phyloP scores from a whole-genome alignment of 1,140 invertebrate genomes.

The Venturia canescens region DNA sequence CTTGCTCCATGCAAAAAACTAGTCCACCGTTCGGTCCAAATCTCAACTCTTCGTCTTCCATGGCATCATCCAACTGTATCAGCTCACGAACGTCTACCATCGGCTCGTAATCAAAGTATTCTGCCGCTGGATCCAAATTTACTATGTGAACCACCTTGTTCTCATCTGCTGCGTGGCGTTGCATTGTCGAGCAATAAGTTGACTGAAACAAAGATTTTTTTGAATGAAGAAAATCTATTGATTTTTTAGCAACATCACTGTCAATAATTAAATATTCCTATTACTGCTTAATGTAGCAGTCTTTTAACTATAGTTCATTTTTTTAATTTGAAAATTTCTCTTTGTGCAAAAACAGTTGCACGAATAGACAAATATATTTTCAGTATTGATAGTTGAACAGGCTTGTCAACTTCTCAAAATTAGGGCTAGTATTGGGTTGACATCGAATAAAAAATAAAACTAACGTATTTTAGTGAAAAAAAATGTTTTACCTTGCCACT shows the following conservation, averaged over 20 bases:
- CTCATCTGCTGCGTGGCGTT: constrained; percentile 87
- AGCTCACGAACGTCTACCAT: constrained; percentile 94
- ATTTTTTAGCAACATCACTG: too few species aligned
- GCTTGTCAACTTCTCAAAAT: too few species aligned
- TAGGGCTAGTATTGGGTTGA: not conserved
- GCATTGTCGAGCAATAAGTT: constrained; percentile 95
- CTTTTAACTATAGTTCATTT: too few species aligned
- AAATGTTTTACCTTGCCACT: constrained; percentile 88
- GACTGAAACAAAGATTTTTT: constrained; percentile 85
- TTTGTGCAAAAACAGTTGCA: too few species aligned
- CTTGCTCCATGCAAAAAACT: constrained; percentile 97
- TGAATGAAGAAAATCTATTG: constrained; percentile 46
- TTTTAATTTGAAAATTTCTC: too few species aligned
- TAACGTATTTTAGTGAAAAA: constrained; percentile 35
- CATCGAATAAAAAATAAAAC: constrained; percentile 35
- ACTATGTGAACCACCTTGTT: constrained; percentile 90
- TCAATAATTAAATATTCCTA: too few species aligned
- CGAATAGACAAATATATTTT: too few species aligned
- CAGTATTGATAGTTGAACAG: too few species aligned
- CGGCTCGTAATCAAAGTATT: constrained; percentile 95
- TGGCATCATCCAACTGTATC: constrained; percentile 96
- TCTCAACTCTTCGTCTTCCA: constrained; percentile 96
- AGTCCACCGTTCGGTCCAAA: constrained; percentile 99
- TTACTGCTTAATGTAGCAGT: too few species aligned
- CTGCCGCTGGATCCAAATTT: constrained; percentile 98